A percentile compares a stretch with the other conserved stretches of the same genome.
Conservation (phyloP, 2,888 invertebrate species). For the Chorisops tibialis region DNA sequence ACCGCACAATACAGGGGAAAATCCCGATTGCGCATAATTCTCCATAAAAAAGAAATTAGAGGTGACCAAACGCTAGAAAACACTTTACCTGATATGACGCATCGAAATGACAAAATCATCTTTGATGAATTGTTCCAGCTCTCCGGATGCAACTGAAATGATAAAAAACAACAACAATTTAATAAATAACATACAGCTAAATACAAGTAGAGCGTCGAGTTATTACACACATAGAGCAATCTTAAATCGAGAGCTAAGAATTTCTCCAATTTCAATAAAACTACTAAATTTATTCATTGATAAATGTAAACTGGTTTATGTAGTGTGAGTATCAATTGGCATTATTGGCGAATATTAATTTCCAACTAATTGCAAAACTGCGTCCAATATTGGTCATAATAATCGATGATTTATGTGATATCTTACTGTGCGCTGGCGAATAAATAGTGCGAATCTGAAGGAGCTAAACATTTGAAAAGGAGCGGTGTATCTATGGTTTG, state of each 20-base stretch:
- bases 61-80: not conserved
- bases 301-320: constrained; percentile 26
- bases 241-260: constrained; percentile 2
- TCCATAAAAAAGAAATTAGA: too few relatives aligned
- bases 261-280: constrained; percentile 26
- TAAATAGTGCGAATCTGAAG: too few relatives aligned
- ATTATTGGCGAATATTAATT: constrained; percentile 22
- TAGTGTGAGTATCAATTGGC: constrained; percentile 17
- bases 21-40: not conserved
- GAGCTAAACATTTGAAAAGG: too few relatives aligned
- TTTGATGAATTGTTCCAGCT: constrained; percentile 50
- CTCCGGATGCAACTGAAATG: constrained; percentile 47
- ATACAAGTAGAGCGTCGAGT: too few relatives aligned
- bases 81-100: constrained; percentile 51
- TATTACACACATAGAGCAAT: not conserved
- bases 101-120: constrained; percentile 53
- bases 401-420: constrained; percentile 27
- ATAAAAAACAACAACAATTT: constrained; percentile 29
- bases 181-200: too few relatives aligned
- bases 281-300: constrained; percentile 24
- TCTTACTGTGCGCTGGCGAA: too few relatives aligned
- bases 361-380: constrained; percentile 28
- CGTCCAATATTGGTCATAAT: constrained; percentile 25
- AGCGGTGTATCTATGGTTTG: not conserved
- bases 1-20: too few relatives aligned